phyloP scores from a whole-genome alignment of 2,113 vertebrate genomes.

The Beaufortia kweichowensis region DNA sequence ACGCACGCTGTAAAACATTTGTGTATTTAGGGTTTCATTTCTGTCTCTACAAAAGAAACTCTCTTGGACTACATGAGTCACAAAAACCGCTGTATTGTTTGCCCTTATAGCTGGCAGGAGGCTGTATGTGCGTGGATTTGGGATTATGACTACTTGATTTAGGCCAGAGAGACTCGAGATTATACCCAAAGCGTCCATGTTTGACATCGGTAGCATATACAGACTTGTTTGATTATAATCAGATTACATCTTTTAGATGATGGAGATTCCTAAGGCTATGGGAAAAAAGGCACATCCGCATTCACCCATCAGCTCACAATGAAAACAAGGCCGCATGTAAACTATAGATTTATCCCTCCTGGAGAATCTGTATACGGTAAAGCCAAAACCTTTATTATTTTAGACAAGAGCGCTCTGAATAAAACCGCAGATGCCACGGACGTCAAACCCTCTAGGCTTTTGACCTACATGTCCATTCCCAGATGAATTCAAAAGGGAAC shows the following conservation, averaged over 20 bases:
- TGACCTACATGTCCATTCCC: conserved; percentile 31
- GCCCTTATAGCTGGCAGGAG: conserved; percentile 18
- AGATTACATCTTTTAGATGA: conserved; percentile 30
- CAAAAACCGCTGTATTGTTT: conserved; percentile 22
- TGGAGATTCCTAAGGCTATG: conserved; percentile 29
- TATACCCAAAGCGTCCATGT: not conserved
- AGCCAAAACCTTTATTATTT: not conserved
- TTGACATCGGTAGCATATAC: not conserved
- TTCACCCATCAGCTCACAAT: not conserved
- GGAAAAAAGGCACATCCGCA: conserved; percentile 20
- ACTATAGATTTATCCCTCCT: not conserved
- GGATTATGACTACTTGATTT: conserved; percentile 44
- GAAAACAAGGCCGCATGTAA: not conserved
- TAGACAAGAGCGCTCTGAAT: not conserved
- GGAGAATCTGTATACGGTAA: conserved; percentile 3
- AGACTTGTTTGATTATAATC: conserved; percentile 39
- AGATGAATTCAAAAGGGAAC: conserved; percentile 22
- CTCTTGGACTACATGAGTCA: conserved; percentile 23
- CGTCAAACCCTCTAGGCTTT: not conserved
- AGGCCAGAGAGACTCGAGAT: conserved; percentile 32
- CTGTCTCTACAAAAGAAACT: conserved; percentile 24
- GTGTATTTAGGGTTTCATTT: not conserved
- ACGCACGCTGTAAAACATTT: too few relatives aligned
- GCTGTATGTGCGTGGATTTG: conserved; percentile 37
- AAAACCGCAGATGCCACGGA: conserved; percentile 10